phyloP scores from a whole-genome alignment of 2,113 vertebrate species.

The Nycticryphes semicollaris region DNA sequence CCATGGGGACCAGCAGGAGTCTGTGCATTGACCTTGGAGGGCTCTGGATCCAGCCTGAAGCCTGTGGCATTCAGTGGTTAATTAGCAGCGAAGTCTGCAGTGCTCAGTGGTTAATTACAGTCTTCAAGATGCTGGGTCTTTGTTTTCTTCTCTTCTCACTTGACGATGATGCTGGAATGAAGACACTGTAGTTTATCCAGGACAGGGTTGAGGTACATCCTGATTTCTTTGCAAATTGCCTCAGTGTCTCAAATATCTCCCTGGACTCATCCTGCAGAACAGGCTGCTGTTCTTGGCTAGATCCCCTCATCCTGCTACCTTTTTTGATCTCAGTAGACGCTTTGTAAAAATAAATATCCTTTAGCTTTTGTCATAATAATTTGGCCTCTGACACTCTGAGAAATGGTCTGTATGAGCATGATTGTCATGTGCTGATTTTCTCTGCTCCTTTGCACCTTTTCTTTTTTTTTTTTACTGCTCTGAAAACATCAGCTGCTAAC shows the following conservation, averaged over 20 bases:
- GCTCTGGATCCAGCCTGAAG: background rate
- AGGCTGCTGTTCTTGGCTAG: background rate
- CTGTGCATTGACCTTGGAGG: background rate
- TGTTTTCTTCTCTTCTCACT: too few relatives aligned
- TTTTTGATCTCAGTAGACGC: background rate
- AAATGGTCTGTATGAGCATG: background rate
- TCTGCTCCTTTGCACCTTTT: conserved; percentile 22
- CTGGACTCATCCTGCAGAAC: background rate
- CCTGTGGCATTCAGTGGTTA: background rate
- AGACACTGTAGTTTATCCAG: background rate
- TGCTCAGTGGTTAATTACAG: background rate
- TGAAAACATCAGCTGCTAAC: conserved; percentile 19
- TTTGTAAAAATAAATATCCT: conserved; percentile 12
- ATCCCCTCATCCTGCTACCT: background rate
- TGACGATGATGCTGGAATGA: background rate
- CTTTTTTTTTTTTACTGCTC: background rate
- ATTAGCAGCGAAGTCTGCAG: background rate
- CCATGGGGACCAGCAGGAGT: background rate
- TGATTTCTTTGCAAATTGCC: background rate
- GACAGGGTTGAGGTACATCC: background rate
- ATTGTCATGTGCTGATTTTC: background rate
- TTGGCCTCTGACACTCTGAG: background rate
- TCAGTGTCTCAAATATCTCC: background rate
- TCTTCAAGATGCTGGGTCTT: background rate
- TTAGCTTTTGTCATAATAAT: background rate